Evolutionary conservation across 2,113 vertebrate genomes (phyloP), one percentile per base, ranked within the genome.

Genomic region (Seriola quinqueradiata): DNA sequence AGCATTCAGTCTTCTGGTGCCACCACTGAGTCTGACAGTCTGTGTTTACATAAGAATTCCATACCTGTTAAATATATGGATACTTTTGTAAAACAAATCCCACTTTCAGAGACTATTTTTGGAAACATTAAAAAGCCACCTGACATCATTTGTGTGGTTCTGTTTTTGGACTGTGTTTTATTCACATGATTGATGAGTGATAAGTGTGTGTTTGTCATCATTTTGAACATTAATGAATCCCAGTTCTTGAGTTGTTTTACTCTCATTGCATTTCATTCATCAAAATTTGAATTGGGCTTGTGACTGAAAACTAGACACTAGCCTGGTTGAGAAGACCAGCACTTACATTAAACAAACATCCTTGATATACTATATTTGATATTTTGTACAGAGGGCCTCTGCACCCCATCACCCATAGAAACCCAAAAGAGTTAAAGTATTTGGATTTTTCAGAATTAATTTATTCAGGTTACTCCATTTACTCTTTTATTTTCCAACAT

Each of bases 51-150:
- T 82, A 81, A 89, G 84, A 92, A 86, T 67, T 93, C 92, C 89
- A 90, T 91, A 92, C 70, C 69, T 89, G 87, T 83, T 83, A 77
- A 73, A 92, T 80, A 79, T 85, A 88, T 90, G 87, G 90, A 90
- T 89, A 77, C 90, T 93, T 94, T 94, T 94, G 92, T 94, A 93
- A 92, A 93, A 92, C 83, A 80, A 93, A 87, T 90, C 92, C 90
- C 90, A 88, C 68, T 92, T 92, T 91, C 88, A 94, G 91, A 93
- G 90, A 93, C 90, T 94, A 94, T 94, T 94, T 94, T 94, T 94
- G 85, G 90, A 92, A 92, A 92, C 90, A 94, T 93, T 92, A 94
- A 94, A 94, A 90, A 88, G 84, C 86, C 86, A 87, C 80, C 88
- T 93, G 91, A 90, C 92, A 91, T 93, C 79, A 89, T 52, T 82